These are phyloP conservation scores for Phymatocera aterrima DNA, from an alignment of 2,888 invertebrate species.

Conservation along the genomic window DNA sequence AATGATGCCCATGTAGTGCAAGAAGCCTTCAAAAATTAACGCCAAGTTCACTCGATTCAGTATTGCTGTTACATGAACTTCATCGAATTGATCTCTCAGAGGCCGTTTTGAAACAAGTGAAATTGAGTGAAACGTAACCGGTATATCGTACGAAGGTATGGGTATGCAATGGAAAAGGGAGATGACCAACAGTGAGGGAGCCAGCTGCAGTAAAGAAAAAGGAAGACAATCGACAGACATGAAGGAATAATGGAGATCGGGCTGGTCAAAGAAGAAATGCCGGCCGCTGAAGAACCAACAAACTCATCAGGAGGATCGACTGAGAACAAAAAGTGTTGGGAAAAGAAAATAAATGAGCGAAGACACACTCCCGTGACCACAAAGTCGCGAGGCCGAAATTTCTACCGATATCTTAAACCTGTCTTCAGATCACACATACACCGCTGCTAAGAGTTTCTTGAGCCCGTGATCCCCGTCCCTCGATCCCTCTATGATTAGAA, in stretches of 20 bases:
- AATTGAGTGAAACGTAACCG: slow-evolving; percentile 35
- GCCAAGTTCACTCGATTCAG: background rate
- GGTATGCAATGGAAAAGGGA: background rate
- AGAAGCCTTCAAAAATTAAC: background rate
- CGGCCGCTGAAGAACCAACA: background rate
- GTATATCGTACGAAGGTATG: background rate
- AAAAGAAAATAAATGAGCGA: background rate
- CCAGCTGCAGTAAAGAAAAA: background rate
- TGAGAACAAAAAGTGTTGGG: background rate
- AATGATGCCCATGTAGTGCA: too few relatives aligned
- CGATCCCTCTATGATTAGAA: slow-evolving; percentile 35
- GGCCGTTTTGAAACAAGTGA: slow-evolving; percentile 26
- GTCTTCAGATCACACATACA: background rate
- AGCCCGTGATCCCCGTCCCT: background rate
- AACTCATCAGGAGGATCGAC: slow-evolving; percentile 11
- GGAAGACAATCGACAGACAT: background rate
- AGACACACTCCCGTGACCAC: background rate
- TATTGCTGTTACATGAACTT: background rate
- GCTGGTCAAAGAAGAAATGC: slow-evolving; percentile 7
- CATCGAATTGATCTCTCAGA: background rate
- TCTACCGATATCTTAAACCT: slow-evolving; percentile 9
- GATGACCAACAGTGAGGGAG: background rate
- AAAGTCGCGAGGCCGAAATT: slow-evolving; percentile 29
- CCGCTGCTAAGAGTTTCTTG: slow-evolving; percentile 16
- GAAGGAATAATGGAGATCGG: slow-evolving; percentile 32